These are phyloP conservation scores for Agriopis marginaria DNA, from an alignment of 2,888 invertebrate genomes.

Conservation along the genomic window DNA sequence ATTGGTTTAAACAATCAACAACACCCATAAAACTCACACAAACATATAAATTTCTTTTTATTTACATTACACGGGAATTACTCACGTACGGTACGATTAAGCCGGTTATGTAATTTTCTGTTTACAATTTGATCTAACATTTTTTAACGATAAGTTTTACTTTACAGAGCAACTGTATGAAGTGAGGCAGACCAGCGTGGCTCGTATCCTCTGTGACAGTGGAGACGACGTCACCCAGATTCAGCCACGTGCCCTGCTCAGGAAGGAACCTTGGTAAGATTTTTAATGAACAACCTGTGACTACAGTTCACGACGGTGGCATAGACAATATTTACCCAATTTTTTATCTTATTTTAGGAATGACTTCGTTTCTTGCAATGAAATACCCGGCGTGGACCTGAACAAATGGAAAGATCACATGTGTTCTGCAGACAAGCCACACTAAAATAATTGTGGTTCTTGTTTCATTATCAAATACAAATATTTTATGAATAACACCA, in stretches of 20 bases:
- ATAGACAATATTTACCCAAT: background rate
- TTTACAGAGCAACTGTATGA: constrained; percentile 67
- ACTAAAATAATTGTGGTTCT: background rate
- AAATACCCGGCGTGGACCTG: constrained; percentile 43
- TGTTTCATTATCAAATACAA: too few species aligned
- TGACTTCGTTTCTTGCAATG: constrained; percentile 38
- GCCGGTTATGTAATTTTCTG: too few species aligned
- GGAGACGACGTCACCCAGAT: constrained; percentile 87
- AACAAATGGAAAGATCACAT: constrained; percentile 42
- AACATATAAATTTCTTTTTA: too few species aligned
- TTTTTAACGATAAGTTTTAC: too few species aligned
- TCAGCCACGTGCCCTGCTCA: constrained; percentile 50
- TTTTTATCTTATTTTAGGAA: constrained; percentile 39
- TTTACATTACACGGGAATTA: too few species aligned
- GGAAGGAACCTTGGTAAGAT: constrained; percentile 45
- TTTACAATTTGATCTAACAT: too few species aligned
- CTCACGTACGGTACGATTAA: too few species aligned
- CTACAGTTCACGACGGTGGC: too few species aligned
- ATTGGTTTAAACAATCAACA: too few species aligned
- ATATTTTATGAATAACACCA: too few species aligned
- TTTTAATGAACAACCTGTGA: too few species aligned
- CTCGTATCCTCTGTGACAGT: constrained; percentile 91
- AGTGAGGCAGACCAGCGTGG: constrained; percentile 89
- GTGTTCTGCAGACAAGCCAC: constrained; percentile 10
- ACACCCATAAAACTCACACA: too few species aligned